A percentile compares a stretch with the other conserved stretches of the same genome.
Conservation (phyloP, 2,797 vertebrate genomes). For the Myiotriccus ornatus region DNA sequence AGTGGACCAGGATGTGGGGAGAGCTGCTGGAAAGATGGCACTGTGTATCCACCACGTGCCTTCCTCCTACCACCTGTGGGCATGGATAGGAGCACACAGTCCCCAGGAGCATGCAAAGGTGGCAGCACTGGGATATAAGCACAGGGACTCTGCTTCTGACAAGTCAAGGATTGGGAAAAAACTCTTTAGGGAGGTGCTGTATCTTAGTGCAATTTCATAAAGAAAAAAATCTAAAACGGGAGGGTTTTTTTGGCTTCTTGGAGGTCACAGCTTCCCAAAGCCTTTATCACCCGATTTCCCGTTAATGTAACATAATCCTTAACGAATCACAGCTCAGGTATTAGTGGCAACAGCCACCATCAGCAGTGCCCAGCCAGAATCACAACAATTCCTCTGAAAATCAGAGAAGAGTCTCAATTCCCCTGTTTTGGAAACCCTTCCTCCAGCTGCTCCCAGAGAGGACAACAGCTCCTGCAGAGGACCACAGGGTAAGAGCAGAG, state of each 20-base stretch:
- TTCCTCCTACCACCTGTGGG: neutral
- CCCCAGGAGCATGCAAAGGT: neutral
- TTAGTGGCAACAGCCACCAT: neutral
- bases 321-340: neutral
- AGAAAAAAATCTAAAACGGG: neutral
- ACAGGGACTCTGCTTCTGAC: neutral
- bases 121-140: neutral
- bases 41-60: fast-evolving
- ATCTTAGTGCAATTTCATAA: neutral
- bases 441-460: neutral
- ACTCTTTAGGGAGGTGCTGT: neutral
- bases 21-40: neutral
- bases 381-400: neutral
- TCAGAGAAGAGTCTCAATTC: neutral
- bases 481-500: neutral
- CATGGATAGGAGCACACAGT: neutral
- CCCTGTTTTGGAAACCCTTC: neutral
- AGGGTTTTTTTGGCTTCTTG: fast-evolving
- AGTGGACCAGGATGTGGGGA: neutral
- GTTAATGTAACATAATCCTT: neutral
- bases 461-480: neutral
- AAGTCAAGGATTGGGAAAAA: neutral
- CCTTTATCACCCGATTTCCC: neutral
- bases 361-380: neutral
- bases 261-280: neutral